Percentiles rank a stretch among this genome's conserved stretches.
These are phyloP conservation scores for Nezara viridula DNA, from an alignment of 2,888 invertebrate species.

Conservation along the genomic window DNA sequence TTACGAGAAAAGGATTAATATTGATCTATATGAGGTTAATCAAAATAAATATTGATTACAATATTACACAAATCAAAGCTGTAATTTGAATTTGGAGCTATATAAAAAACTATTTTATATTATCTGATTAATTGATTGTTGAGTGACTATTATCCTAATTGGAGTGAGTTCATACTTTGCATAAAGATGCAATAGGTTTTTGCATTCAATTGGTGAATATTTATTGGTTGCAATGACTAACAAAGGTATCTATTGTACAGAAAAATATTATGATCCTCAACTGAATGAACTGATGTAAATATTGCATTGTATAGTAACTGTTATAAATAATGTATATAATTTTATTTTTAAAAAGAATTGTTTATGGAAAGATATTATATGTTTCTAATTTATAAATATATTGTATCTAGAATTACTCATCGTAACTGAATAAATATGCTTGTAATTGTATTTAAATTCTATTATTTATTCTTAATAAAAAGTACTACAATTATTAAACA, in stretches of 20 bases:
- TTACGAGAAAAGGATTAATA: neutral
- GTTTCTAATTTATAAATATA: slow-evolving; percentile 38
- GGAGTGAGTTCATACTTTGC: neutral
- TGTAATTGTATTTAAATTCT: neutral
- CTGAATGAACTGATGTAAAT: slow-evolving; percentile 32
- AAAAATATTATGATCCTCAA: neutral
- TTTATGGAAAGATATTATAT: slow-evolving; percentile 5
- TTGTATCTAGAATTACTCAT: neutral
- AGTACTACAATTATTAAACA: neutral
- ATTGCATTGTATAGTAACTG: slow-evolving; percentile 23
- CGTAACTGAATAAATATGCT: slow-evolving; percentile 11
- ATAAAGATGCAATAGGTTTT: neutral
- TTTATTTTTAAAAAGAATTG: slow-evolving; percentile 31
- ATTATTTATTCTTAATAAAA: slow-evolving; percentile 27
- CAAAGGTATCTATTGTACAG: neutral
- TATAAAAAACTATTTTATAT: neutral
- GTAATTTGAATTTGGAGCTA: neutral
- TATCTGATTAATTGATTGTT: neutral
- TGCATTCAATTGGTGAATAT: neutral
- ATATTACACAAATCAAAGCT: neutral
- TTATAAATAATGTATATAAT: slow-evolving; percentile 45
- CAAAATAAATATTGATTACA: neutral
- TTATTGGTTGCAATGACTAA: neutral
- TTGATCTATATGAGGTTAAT: neutral
- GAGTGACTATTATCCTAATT: neutral